A percentile compares a stretch with the other conserved stretches of the same genome.
These are phyloP conservation scores for Urosaurus nigricauda DNA, from an alignment of 2,797 vertebrate genomes.

Conservation along the genomic window DNA sequence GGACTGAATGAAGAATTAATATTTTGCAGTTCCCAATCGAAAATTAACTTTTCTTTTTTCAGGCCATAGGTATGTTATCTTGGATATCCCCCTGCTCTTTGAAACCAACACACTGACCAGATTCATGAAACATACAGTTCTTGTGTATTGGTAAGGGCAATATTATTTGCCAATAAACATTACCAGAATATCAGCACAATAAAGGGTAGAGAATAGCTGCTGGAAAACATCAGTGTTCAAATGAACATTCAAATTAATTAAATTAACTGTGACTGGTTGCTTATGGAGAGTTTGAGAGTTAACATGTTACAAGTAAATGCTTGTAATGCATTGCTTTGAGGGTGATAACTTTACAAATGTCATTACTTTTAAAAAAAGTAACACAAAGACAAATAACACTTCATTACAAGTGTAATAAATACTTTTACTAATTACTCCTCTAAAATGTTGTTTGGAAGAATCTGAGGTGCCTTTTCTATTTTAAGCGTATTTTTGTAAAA, in stretches of 20 bases:
- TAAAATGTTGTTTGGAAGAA: not conserved
- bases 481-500: not conserved
- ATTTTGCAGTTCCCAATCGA: not conserved
- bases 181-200: not conserved
- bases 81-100: conserved; percentile 96
- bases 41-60: not conserved
- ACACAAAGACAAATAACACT: not conserved
- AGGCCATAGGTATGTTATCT: conserved; percentile 95
- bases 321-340: not conserved
- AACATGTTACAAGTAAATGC: not conserved
- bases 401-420: not conserved
- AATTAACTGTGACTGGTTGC: not conserved
- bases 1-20: not conserved
- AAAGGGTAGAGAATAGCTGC: not conserved
- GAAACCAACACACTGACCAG: conserved; percentile 88
- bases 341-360: not conserved
- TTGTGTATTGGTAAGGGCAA: conserved; percentile 94
- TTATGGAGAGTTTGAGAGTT: not conserved
- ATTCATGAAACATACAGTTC: conserved; percentile 92
- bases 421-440: not conserved
- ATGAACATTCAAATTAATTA: not conserved
- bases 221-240: not conserved
- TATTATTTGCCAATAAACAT: not conserved
- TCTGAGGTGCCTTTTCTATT: no score
- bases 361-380: not conserved